These are phyloP conservation scores for Melanotaenia pygmaea DNA, from an alignment of 2,797 vertebrate species.

Conservation along the genomic window DNA sequence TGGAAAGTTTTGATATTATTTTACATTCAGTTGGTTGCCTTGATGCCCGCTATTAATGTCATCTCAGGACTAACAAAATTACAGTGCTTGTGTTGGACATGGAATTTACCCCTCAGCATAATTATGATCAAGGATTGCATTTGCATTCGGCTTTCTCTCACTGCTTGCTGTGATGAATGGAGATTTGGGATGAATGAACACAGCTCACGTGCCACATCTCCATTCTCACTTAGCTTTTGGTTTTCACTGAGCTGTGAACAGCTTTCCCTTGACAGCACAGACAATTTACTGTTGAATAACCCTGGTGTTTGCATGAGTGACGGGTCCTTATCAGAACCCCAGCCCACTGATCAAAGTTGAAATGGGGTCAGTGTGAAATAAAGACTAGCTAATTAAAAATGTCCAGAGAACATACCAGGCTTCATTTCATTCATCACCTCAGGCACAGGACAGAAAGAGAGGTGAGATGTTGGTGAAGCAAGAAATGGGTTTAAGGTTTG, in stretches of 20 bases:
- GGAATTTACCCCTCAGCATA: slow-evolving; percentile 28
- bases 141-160: slow-evolving; percentile 45
- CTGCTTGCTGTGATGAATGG: slow-evolving; percentile 28
- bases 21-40: not conserved
- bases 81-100: slow-evolving; percentile 10
- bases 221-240: slow-evolving; percentile 59
- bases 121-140: slow-evolving; percentile 42
- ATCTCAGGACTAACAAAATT: slow-evolving; percentile 25
- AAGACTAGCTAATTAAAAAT: slow-evolving; percentile 85
- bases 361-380: slow-evolving; percentile 84
- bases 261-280: slow-evolving; percentile 49
- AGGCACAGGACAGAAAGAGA: slow-evolving; percentile 40
- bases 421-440: slow-evolving; percentile 74
- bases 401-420: slow-evolving; percentile 74
- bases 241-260: slow-evolving; percentile 60
- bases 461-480: slow-evolving; percentile 32
- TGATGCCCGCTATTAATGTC: slow-evolving; percentile 7
- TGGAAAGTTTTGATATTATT: slow-evolving; percentile 2
- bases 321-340: slow-evolving; percentile 78
- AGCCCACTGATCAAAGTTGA: slow-evolving; percentile 79
- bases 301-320: slow-evolving; percentile 67
- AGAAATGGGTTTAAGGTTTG: slow-evolving; percentile 35
- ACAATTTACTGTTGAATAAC: slow-evolving; percentile 68
- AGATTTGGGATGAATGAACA: slow-evolving; percentile 49
- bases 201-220: slow-evolving; percentile 50